These are phyloP conservation scores for Leptinotarsa texana DNA, from an alignment of 1,140 invertebrate genomes.

Conservation along the genomic window DNA sequence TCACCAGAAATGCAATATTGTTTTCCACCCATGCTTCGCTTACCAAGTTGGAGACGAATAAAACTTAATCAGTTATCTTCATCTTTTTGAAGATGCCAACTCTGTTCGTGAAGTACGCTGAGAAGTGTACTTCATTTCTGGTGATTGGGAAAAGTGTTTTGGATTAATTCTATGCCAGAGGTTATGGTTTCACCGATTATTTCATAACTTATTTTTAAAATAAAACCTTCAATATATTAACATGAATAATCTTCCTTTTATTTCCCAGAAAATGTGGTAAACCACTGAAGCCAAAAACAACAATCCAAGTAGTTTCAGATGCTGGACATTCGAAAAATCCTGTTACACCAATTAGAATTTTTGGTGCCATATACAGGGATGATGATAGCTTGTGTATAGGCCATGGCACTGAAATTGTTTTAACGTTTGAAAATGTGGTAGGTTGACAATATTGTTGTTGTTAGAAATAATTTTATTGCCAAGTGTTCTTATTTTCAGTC, in stretches of 20 bases:
- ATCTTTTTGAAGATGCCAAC: too few species aligned
- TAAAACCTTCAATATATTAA: neutral
- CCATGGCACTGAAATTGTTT: slow-evolving; percentile 60
- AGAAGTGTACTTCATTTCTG: too few species aligned
- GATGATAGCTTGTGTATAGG: slow-evolving; percentile 61
- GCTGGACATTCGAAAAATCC: slow-evolving; percentile 55
- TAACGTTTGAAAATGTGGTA: slow-evolving; percentile 70
- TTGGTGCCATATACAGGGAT: slow-evolving; percentile 56
- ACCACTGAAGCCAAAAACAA: slow-evolving; percentile 73
- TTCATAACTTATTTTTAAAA: too few species aligned
- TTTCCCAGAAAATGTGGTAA: slow-evolving; percentile 62
- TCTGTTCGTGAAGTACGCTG: too few species aligned
- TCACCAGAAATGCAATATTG: too few species aligned
- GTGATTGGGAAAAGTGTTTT: too few species aligned
- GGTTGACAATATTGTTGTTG: slow-evolving; percentile 32
- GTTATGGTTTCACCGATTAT: too few species aligned
- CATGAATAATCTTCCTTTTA: neutral
- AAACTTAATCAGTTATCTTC: too few species aligned
- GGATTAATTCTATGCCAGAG: too few species aligned
- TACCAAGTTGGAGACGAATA: too few species aligned
- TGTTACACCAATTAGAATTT: slow-evolving; percentile 62
- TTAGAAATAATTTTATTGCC: neutral
- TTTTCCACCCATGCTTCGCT: too few species aligned
- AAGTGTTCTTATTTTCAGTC: neutral
- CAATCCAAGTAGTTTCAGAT: slow-evolving; percentile 69